Percentiles rank a stretch among this genome's conserved stretches.
Evolutionary conservation across 2,888 invertebrate genomes (phyloP).

Genomic region (Ichneumoninae sp.): DNA sequence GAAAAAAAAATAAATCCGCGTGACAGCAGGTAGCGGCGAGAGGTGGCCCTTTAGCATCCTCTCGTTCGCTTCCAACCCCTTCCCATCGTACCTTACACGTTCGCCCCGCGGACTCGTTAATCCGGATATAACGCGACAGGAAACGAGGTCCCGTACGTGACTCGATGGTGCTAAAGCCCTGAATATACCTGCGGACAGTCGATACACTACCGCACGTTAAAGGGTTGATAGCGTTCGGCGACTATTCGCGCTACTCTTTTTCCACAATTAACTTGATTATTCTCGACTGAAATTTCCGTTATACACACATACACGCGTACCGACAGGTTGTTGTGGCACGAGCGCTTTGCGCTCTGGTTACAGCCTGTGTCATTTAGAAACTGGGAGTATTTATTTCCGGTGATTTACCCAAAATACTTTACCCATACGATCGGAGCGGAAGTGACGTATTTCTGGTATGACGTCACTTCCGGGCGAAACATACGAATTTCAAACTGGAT

Average conservation of each 20-base stretch:
- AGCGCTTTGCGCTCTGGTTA: too few relatives aligned
- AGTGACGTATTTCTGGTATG: too few relatives aligned
- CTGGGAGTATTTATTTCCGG: too few relatives aligned
- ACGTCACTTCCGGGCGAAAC: too few relatives aligned
- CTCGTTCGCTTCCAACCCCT: not conserved
- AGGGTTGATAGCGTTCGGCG: slow-evolving; percentile 61
- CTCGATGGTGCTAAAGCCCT: slow-evolving; percentile 34
- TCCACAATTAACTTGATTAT: slow-evolving; percentile 51
- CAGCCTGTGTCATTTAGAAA: too few relatives aligned
- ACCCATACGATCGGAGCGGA: too few relatives aligned
- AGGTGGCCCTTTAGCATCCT: slow-evolving; percentile 42
- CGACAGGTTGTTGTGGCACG: too few relatives aligned
- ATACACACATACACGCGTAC: not conserved
- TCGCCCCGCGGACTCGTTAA: slow-evolving; percentile 64
- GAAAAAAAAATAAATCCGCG: slow-evolving; percentile 66
- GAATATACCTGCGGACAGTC: slow-evolving; percentile 38
- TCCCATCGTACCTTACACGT: slow-evolving; percentile 17
- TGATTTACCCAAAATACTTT: too few relatives aligned
- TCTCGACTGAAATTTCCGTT: not conserved
- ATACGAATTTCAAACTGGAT: too few relatives aligned
- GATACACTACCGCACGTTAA: slow-evolving; percentile 22
- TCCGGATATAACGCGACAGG: slow-evolving; percentile 65
- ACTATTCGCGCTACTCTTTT: slow-evolving; percentile 66
- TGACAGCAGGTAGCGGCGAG: slow-evolving; percentile 50
- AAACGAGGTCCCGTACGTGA: slow-evolving; percentile 46